Evolutionary conservation across 2,113 vertebrate genomes (phyloP).

Genomic region (Acanthisitta chloris): DNA sequence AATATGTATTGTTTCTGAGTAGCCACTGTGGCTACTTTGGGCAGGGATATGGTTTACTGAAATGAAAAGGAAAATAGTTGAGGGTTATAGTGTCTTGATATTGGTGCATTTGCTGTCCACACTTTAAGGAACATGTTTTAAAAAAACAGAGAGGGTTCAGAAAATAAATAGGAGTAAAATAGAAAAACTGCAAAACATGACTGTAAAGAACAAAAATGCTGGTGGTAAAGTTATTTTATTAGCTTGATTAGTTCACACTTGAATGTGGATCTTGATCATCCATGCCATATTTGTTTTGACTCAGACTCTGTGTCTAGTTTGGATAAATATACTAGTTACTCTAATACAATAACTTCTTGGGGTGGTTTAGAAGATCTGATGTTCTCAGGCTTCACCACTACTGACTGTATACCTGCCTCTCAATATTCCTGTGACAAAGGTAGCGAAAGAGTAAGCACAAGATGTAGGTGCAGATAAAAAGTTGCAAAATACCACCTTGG

Average conservation of each 20-base stretch:
- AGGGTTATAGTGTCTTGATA: background rate
- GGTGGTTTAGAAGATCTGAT: background rate
- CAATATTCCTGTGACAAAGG: background rate
- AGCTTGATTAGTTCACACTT: background rate
- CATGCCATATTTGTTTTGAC: background rate
- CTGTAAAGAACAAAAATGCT: background rate
- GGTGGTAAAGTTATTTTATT: background rate
- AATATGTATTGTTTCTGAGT: background rate
- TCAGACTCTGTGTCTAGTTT: background rate
- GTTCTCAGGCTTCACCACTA: background rate
- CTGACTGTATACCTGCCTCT: background rate
- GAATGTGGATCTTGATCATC: background rate
- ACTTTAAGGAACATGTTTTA: background rate
- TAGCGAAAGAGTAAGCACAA: background rate
- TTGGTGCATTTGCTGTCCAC: background rate
- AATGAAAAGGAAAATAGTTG: background rate
- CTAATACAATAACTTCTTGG: background rate
- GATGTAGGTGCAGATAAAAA: background rate
- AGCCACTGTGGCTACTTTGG: background rate
- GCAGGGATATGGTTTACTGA: background rate
- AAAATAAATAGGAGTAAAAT: background rate
- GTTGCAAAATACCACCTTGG: background rate
- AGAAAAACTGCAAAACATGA: background rate
- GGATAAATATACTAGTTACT: background rate
- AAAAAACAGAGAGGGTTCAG: background rate